Conservation (phyloP, 1,140 invertebrate species). For the Dreissena rostriformis region DNA sequence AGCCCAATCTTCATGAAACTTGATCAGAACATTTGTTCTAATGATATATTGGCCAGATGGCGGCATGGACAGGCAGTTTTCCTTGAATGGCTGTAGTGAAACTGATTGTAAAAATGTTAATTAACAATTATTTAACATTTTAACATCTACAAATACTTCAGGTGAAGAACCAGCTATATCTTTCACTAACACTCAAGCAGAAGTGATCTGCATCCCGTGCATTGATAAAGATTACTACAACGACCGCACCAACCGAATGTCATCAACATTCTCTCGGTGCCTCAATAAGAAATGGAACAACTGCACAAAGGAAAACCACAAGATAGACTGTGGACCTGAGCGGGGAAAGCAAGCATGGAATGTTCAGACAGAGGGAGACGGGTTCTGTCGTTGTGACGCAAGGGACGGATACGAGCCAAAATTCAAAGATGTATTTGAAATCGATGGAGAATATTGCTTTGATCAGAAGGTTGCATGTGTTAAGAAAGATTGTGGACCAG, state of each 20-base stretch:
- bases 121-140: too few relatives aligned
- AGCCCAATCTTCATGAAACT: too few relatives aligned
- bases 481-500: background rate
- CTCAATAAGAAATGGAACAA: slow-evolving; percentile 2
- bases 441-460: background rate
- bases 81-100: background rate
- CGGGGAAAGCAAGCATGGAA: too few relatives aligned
- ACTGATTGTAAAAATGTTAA: background rate
- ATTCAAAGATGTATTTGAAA: background rate
- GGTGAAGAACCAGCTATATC: background rate
- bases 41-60: too few relatives aligned
- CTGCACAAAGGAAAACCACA: slow-evolving; percentile 13
- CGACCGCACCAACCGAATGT: background rate
- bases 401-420: slow-evolving; percentile 4
- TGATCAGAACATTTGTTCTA: too few relatives aligned
- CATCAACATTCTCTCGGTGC: background rate
- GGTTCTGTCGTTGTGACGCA: slow-evolving; percentile 24
- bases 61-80: background rate
- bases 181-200: background rate
- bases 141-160: background rate
- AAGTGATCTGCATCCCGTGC: background rate
- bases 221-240: background rate
- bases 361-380: background rate
- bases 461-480: background rate
- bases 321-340: background rate